Conservation (phyloP, 1,140 invertebrate genomes). For the Bombus affinis region DNA sequence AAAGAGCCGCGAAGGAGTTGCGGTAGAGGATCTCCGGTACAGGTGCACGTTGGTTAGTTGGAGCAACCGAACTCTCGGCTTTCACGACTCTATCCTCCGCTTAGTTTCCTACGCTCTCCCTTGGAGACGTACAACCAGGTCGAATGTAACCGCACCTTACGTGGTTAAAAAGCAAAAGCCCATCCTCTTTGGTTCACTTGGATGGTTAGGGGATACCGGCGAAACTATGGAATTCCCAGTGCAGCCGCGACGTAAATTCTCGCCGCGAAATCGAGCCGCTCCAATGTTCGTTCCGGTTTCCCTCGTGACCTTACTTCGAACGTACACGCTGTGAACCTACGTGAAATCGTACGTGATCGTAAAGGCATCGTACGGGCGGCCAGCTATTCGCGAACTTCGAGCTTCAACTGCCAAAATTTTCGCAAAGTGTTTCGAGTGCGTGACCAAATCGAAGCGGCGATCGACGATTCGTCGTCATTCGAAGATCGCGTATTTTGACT, state of each 20-base stretch:
- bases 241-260: slow-evolving; percentile 66
- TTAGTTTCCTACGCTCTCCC: slow-evolving; percentile 40
- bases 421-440: neutral
- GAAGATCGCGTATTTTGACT: slow-evolving; percentile 3
- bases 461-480: neutral
- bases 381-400: slow-evolving; percentile 31
- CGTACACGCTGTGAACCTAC: slow-evolving; percentile 15
- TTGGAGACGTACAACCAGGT: slow-evolving; percentile 50
- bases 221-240: slow-evolving; percentile 60
- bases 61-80: slow-evolving; percentile 58
- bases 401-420: slow-evolving; percentile 17
- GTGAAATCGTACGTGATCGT: slow-evolving; percentile 45
- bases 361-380: neutral
- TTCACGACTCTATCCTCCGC: slow-evolving; percentile 14
- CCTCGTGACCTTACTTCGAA: slow-evolving; percentile 43
- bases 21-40: slow-evolving; percentile 5
- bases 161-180: slow-evolving; percentile 58
- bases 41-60: slow-evolving; percentile 8
- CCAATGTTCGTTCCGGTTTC: slow-evolving; percentile 33
- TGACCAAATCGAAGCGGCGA: neutral
- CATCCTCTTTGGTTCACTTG: neutral
- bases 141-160: slow-evolving; percentile 64
- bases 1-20: slow-evolving; percentile 10
- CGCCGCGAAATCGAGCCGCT: slow-evolving; percentile 41
- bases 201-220: neutral